phyloP scores from a whole-genome alignment of 2,888 invertebrate species.

The Asteroscopus sphinx region DNA sequence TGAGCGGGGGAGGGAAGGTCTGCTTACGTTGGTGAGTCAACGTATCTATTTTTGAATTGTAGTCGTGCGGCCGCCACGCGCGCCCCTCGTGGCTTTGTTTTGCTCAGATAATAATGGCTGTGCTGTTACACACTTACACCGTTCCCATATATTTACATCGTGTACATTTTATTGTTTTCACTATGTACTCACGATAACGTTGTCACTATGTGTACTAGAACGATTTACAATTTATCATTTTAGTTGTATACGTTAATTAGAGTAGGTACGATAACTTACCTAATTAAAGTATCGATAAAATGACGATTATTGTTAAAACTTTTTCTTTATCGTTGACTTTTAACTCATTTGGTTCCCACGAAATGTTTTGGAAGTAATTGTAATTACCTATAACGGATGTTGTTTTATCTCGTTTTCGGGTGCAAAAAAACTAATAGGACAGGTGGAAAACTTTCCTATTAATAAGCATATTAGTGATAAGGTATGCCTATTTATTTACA shows the following conservation, averaged over 20 bases:
- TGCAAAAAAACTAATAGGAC: neutral
- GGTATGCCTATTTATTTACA: too few species aligned
- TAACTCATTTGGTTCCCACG: slow-evolving; percentile 32
- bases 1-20: slow-evolving; percentile 59
- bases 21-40: slow-evolving; percentile 64
- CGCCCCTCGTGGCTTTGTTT: slow-evolving; percentile 84
- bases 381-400: slow-evolving; percentile 1
- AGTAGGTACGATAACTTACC: slow-evolving; percentile 63
- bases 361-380: slow-evolving; percentile 27
- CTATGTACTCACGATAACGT: slow-evolving; percentile 61
- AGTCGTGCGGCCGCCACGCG: slow-evolving; percentile 80
- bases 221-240: slow-evolving; percentile 63
- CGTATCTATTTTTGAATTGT: slow-evolving; percentile 80
- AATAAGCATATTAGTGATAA: too few species aligned
- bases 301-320: slow-evolving; percentile 20
- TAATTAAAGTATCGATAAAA: slow-evolving; percentile 58
- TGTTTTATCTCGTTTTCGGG: slow-evolving; percentile 3
- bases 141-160: slow-evolving; percentile 79
- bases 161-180: slow-evolving; percentile 74
- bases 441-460: too few species aligned
- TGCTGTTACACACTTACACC: too few species aligned
- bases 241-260: slow-evolving; percentile 73
- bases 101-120: slow-evolving; percentile 73
- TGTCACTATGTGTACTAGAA: slow-evolving; percentile 72
- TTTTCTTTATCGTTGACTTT: slow-evolving; percentile 20